Evolutionary conservation across 1,140 invertebrate species (phyloP).

Genomic region (Mactra quadrangularis): DNA sequence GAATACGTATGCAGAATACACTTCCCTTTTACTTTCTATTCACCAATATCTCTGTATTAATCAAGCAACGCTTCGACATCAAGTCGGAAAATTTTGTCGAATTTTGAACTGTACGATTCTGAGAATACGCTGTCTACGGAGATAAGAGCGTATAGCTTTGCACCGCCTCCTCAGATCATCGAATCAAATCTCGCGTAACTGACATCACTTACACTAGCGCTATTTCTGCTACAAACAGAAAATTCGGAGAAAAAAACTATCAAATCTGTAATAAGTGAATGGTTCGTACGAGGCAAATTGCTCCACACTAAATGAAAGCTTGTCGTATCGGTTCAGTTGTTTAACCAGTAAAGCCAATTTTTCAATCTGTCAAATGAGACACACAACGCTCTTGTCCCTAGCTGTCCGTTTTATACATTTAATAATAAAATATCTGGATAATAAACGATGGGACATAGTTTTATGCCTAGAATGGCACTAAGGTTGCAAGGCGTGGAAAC

Average conservation of each 20-base stretch:
- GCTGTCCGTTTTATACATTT: slow-evolving; percentile 20
- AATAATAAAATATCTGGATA: slow-evolving; percentile 53
- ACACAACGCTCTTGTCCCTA: slow-evolving; percentile 1
- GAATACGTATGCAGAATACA: slow-evolving; percentile 27
- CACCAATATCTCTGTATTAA: slow-evolving; percentile 6
- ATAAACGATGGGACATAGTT: slow-evolving; percentile 47
- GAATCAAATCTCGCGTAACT: slow-evolving; percentile 25
- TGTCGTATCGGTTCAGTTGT: slow-evolving; percentile 40
- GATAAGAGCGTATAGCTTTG: background rate
- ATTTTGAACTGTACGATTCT: background rate
- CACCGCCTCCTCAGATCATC: too few species aligned
- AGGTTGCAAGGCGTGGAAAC: slow-evolving; percentile 44
- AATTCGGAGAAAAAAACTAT: background rate
- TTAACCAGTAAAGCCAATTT: slow-evolving; percentile 53
- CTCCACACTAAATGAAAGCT: background rate
- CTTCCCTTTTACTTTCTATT: slow-evolving; percentile 17
- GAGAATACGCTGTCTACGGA: background rate
- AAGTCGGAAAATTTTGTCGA: too few species aligned
- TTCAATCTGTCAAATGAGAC: slow-evolving; percentile 59
- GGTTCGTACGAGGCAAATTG: slow-evolving; percentile 19
- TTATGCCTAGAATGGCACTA: slow-evolving; percentile 23
- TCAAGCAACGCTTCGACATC: background rate
- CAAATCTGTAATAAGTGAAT: slow-evolving; percentile 2
- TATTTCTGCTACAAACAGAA: background rate
- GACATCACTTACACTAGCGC: slow-evolving; percentile 30